Percentiles rank a stretch among this genome's conserved stretches.
phyloP scores from a whole-genome alignment of 2,888 invertebrate genomes.

The Ophion costatus region DNA sequence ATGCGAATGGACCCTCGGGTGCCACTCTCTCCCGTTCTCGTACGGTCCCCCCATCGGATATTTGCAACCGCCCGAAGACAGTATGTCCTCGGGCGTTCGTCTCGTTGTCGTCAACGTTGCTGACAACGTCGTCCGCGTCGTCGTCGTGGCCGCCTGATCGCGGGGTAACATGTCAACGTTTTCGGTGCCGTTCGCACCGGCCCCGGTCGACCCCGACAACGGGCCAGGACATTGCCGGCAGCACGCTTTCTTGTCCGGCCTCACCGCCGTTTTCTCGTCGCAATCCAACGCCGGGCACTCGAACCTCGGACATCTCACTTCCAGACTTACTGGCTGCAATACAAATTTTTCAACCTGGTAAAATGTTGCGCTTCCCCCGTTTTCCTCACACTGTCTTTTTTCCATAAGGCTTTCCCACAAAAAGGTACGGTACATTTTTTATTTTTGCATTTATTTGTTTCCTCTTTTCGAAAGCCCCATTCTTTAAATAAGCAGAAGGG shows the following conservation, averaged over 20 bases:
- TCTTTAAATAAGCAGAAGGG: no score
- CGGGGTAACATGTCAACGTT: constrained; percentile 83
- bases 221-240: constrained; percentile 90
- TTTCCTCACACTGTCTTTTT: no score
- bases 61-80: constrained; percentile 92
- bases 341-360: neutral
- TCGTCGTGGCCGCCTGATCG: constrained; percentile 80
- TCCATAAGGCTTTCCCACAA: no score
- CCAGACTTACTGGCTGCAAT: constrained; percentile 86
- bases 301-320: constrained; percentile 91
- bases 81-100: constrained; percentile 88
- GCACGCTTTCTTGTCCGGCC: constrained; percentile 91
- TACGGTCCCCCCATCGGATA: constrained; percentile 88
- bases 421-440: no score
- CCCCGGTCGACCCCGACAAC: constrained; percentile 67
- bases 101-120: constrained; percentile 82
- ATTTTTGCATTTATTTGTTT: no score
- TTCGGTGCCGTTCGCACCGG: no score
- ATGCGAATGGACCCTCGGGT: constrained; percentile 94
- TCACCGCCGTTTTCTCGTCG: constrained; percentile 89
- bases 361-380: no score
- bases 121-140: neutral
- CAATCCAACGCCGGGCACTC: constrained; percentile 91
- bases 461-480: no score
- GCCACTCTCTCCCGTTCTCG: constrained; percentile 92